Percentiles rank a stretch among this genome's conserved stretches.
phyloP scores from a whole-genome alignment of 2,797 vertebrate species.

The Spinus olivaceus region DNA sequence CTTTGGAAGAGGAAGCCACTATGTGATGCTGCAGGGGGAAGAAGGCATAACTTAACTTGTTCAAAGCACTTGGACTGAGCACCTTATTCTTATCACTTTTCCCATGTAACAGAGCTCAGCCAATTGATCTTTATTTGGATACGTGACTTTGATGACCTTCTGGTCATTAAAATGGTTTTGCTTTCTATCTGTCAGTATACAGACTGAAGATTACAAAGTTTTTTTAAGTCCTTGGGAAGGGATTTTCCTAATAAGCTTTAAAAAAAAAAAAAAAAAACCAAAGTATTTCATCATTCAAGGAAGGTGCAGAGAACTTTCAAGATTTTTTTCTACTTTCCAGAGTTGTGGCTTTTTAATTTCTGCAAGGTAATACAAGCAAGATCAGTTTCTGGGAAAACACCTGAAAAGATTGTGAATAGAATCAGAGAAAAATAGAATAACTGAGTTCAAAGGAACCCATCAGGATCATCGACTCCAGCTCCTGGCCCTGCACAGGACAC shows the following conservation, averaged over 20 bases:
- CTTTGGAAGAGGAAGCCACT: not conserved
- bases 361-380: not conserved
- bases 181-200: not conserved
- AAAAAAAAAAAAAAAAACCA: rapidly evolving
- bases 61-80: not conserved
- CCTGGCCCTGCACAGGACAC: not conserved
- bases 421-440: not conserved
- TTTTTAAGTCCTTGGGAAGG: not conserved
- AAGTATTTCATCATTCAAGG: not conserved
- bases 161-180: not conserved
- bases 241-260: not conserved
- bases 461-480: rapidly evolving
- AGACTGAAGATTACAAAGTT: not conserved
- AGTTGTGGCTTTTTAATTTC: not conserved
- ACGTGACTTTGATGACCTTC: not conserved
- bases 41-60: not conserved
- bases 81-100: not conserved
- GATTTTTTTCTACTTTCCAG: not conserved
- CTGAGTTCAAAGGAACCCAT: not conserved
- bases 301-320: not conserved
- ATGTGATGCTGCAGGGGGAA: not conserved
- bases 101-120: not conserved
- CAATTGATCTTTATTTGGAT: not conserved
- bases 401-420: not conserved
- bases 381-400: not conserved